These are phyloP conservation scores for Argopecten irradians DNA, from an alignment of 1,140 invertebrate genomes.

Conservation along the genomic window DNA sequence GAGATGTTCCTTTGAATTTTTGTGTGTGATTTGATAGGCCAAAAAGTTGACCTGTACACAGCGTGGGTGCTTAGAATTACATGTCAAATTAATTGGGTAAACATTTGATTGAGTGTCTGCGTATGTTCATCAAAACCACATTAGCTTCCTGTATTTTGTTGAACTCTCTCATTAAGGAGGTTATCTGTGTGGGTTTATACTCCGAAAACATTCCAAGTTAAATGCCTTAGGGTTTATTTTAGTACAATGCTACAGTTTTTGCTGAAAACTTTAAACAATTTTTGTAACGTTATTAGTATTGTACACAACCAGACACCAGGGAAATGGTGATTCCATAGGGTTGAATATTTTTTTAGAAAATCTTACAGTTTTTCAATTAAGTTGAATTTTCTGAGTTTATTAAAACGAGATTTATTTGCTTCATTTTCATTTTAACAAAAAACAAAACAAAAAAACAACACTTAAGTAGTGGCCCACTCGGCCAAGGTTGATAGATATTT, in stretches of 20 bases:
- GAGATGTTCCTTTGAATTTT: neutral
- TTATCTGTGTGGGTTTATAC: neutral
- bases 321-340: neutral
- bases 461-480: no score
- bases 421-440: neutral
- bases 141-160: neutral
- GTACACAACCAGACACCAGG: neutral
- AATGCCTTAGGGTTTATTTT: neutral
- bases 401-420: neutral
- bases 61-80: neutral
- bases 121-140: neutral
- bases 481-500: no score
- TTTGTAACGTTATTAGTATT: neutral
- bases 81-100: neutral
- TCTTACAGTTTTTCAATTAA: no score
- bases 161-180: neutral
- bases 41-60: neutral
- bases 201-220: neutral
- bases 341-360: neutral
- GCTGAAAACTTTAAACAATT: neutral
- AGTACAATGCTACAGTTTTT: neutral
- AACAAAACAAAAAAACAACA: no score
- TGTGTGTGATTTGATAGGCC: neutral
- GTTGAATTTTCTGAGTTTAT: neutral
- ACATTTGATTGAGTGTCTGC: neutral